Evolutionary conservation across 2,888 invertebrate species (phyloP).

Genomic region (Abrostola triplasia): DNA sequence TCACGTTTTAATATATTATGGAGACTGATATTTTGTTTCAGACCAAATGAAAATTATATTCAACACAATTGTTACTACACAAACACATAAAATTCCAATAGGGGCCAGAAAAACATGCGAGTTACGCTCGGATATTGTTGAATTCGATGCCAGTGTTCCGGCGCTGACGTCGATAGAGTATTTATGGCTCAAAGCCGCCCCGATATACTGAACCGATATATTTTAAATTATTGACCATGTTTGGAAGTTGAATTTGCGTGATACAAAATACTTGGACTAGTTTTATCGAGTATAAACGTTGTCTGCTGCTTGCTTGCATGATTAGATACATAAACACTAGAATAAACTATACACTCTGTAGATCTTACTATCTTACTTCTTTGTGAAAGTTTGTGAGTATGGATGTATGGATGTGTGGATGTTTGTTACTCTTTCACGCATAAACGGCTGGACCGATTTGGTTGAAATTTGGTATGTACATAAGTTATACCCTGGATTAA

Average conservation of each 20-base stretch:
- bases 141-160: slow-evolving; percentile 38
- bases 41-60: slow-evolving; percentile 28
- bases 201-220: slow-evolving; percentile 29
- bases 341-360: too few relatives aligned
- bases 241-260: slow-evolving; percentile 27
- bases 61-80: slow-evolving; percentile 13
- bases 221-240: slow-evolving; percentile 37
- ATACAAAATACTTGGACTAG: slow-evolving; percentile 6
- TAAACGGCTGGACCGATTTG: too few relatives aligned
- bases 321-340: too few relatives aligned
- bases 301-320: not conserved
- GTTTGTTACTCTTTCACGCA: too few relatives aligned
- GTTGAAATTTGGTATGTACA: too few relatives aligned
- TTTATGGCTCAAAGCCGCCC: slow-evolving; percentile 38
- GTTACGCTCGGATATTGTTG: slow-evolving; percentile 41
- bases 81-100: slow-evolving; percentile 25
- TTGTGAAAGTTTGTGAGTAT: too few relatives aligned
- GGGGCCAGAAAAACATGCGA: slow-evolving; percentile 39
- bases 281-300: not conserved
- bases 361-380: too few relatives aligned
- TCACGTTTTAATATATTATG: slow-evolving; percentile 10
- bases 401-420: too few relatives aligned
- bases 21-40: slow-evolving; percentile 17
- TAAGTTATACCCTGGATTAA: too few relatives aligned
- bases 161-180: slow-evolving; percentile 44